Percentiles rank a stretch among this genome's conserved stretches.
Evolutionary conservation across 1,140 invertebrate species (phyloP).

Genomic region (Lasioglossum baleicum): DNA sequence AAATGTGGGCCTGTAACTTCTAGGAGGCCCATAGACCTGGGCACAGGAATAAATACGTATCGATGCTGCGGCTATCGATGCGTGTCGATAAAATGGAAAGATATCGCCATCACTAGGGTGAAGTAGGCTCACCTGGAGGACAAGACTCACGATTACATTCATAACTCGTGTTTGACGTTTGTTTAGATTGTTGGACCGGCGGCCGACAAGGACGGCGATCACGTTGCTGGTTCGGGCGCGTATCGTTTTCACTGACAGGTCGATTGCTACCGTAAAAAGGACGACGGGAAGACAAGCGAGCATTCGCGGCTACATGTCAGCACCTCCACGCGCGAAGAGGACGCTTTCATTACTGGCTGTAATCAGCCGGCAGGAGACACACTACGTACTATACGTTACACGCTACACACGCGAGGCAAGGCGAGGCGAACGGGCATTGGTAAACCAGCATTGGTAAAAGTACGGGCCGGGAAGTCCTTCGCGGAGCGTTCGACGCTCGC

Average conservation of each 20-base stretch:
- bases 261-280: conserved; percentile 13
- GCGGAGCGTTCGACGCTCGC: conserved; percentile 18
- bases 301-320: conserved; percentile 57
- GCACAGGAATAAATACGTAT: too few species aligned
- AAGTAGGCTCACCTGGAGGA: conserved; percentile 61
- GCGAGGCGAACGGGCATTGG: neutral
- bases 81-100: too few species aligned
- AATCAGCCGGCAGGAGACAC: conserved; percentile 59
- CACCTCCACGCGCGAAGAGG: conserved; percentile 58
- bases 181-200: conserved; percentile 21
- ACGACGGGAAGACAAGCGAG: neutral
- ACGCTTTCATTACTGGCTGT: conserved; percentile 72
- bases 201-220: conserved; percentile 9
- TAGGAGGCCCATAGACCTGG: too few species aligned
- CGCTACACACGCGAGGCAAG: too few species aligned
- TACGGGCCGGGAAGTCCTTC: conserved; percentile 23
- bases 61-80: too few species aligned
- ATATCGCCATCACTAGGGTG: too few species aligned
- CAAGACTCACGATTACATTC: conserved; percentile 54
- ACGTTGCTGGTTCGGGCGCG: neutral
- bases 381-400: too few species aligned
- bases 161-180: conserved; percentile 58
- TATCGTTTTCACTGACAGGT: conserved; percentile 46
- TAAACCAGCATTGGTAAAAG: conserved; percentile 52
- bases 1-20: too few species aligned